Conservation (phyloP, 2,797 vertebrate genomes). For the Halcyon leucocephala region DNA sequence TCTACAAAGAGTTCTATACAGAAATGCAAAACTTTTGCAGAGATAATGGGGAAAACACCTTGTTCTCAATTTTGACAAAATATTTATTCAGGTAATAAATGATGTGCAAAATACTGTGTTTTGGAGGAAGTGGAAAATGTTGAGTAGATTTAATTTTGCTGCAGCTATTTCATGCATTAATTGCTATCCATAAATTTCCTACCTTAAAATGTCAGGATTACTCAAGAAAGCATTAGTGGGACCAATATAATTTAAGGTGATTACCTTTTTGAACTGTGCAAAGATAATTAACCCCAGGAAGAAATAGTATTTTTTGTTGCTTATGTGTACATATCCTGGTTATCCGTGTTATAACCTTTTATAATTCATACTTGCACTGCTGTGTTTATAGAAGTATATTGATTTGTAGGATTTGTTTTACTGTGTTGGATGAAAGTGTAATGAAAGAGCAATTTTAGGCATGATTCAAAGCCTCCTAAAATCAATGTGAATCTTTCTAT, state of each 20-base stretch:
- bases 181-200: constrained; percentile 1
- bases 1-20: not conserved
- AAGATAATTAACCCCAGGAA: constrained; percentile 45
- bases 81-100: not conserved
- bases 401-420: constrained; percentile 54
- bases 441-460: constrained; percentile 24
- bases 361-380: not conserved
- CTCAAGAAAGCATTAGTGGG: not conserved
- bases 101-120: not conserved
- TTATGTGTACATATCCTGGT: constrained; percentile 1
- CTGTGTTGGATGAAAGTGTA: constrained; percentile 9
- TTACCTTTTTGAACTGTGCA: constrained; percentile 31
- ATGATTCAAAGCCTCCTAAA: constrained; percentile 47
- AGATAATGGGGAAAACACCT: not conserved
- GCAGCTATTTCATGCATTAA: not conserved
- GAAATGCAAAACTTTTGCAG: not conserved
- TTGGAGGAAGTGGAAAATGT: constrained; percentile 24
- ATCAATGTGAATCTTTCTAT: constrained; percentile 34
- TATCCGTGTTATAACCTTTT: not conserved
- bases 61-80: not conserved
- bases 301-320: constrained; percentile 33
- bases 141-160: constrained; percentile 20
- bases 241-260: constrained; percentile 16
- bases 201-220: constrained; percentile 34
- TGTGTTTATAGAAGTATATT: constrained; percentile 45